Evolutionary conservation across 2,797 vertebrate genomes (phyloP), one percentile per base, ranked within the genome.

Genomic region (Diplodus puntazzo): DNA sequence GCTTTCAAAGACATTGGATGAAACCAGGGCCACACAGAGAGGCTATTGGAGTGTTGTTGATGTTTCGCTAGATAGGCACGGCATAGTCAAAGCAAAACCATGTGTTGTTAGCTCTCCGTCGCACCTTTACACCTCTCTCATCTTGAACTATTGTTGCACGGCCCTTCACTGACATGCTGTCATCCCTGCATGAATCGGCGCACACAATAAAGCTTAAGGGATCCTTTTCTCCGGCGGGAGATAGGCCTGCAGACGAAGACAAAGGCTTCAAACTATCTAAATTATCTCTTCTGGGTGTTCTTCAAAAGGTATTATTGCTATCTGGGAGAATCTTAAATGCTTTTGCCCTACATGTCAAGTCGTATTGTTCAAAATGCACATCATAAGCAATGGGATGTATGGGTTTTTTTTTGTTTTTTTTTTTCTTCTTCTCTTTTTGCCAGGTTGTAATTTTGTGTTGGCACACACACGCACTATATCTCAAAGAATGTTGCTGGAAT

Each of bases 41-140:
- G 88, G 49, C 64, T 55, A 58, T 61, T 75, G 68, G 63, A 80
- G 73, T 77, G 64, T 69, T 73, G 46, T 77, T 86, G 93, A 94
- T 94, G 89, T 71, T 87, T 72, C 61, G 46, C 62, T 71, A 86
- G 92, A 95, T 95, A 94, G 84, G 69, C 55, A 63, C 48, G 14
- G 20, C 80, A 80, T 86, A 95, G 93, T 61, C 93, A 94, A 91
- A 95, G 84, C 93, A 94, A 91, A 85, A 62, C 61, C 17, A 53
- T 77, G 48, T 83, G 83, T 85, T 88, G 67, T 81, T 48, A 66
- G 81, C 60, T 71, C 64, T 39, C 73, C 14, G 82, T 89, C 75
- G 53, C 79, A 88, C 82, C 92, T 91, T 91, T 77, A 89, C 92
- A 89, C 92, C 88, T 91, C 91, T 90, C 90, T 94, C 93, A 93